Evolutionary conservation across 2,797 vertebrate genomes (phyloP), one percentile per base, ranked within the genome.

Genomic region (Amphiprion clarkii): DNA sequence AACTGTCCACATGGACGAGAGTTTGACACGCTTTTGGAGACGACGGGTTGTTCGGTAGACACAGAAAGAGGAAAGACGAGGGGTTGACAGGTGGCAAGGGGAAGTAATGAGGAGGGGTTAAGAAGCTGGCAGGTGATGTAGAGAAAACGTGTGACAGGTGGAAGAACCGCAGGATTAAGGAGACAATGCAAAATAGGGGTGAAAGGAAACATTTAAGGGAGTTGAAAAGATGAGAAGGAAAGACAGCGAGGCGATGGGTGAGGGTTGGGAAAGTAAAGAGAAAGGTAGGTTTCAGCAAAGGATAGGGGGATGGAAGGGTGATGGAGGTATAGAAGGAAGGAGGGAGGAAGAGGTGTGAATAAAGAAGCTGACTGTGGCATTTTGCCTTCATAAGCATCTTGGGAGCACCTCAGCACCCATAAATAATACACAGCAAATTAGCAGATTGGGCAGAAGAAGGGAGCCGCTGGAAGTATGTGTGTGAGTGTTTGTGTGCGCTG

Each of bases 381-480:
- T 93, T 83, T 81, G 81, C 82, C 78, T 90, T 89, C 83, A 91
- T 81, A 83, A 81, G 81, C 85, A 86, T 84, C 87, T 84, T 86
- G 90, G 90, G 91, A 92, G 85, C 80, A 80, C 70, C 85, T 83
- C 69, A 51, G 80, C 82, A 81, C 64, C 88, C 83, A 92, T 95
- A 95, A 95, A 95, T 95, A 94, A 94, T 81, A 89, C 78, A 78
- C 71, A 61, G 65, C 82, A 93, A 93, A 95, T 94, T 92, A 95
- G 90, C 90, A 94, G 91, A 94, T 93, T 92, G 93, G 83, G 87
- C 79, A 80, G 82, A 78, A 78, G 87, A 77, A 62, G 72, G 68
- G 59, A 70, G 67, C 64, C 59, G 75, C 67, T 81, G 39, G 51
- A 75, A 23, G 55, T 23, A 51, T 72, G 62, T 65, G 65, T 19